Percentiles rank a stretch among this genome's conserved stretches.
Evolutionary conservation across 2,888 invertebrate species (phyloP).

Genomic region (Sinentomon sp.): DNA sequence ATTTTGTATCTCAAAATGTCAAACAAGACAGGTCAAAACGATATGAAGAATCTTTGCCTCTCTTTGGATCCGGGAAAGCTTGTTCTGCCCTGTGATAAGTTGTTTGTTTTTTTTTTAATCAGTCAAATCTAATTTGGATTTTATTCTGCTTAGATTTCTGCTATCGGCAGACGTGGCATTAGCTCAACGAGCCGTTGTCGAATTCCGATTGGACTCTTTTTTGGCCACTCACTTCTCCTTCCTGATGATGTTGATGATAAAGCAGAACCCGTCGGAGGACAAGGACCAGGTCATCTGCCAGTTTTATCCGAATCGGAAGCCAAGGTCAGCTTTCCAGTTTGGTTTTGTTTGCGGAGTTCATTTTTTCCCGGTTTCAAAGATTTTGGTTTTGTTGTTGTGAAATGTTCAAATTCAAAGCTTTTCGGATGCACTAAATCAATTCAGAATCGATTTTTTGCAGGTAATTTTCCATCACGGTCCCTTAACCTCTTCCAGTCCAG

Average conservation of each 20-base stretch:
- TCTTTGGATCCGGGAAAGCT: too few species aligned
- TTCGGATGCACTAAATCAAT: background rate
- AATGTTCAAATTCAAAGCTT: conserved; percentile 1
- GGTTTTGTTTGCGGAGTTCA: conserved; percentile 13
- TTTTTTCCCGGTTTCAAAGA: too few species aligned
- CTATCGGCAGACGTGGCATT: conserved; percentile 73
- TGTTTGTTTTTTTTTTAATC: conserved; percentile 5
- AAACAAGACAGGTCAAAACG: too few species aligned
- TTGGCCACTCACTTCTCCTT: conserved; percentile 58
- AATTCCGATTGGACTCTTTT: conserved; percentile 77
- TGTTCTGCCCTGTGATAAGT: too few species aligned
- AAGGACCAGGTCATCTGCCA: too few species aligned
- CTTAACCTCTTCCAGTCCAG: too few species aligned
- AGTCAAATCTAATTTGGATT: conserved; percentile 9
- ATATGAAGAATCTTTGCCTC: too few species aligned
- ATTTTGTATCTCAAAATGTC: too few species aligned
- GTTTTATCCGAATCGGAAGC: conserved; percentile 15
- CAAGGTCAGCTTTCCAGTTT: conserved; percentile 13
- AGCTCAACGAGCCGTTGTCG: conserved; percentile 64
- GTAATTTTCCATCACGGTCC: conserved; percentile 5
- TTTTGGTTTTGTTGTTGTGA: conserved; percentile 6
- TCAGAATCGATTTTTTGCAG: background rate
- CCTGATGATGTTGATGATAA: conserved; percentile 26
- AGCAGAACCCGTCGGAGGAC: conserved; percentile 5
- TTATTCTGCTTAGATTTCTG: conserved; percentile 37